Percentiles rank a stretch among this genome's conserved stretches.
Evolutionary conservation across 1,140 invertebrate species (phyloP).

Genomic region (Gryon sp.): DNA sequence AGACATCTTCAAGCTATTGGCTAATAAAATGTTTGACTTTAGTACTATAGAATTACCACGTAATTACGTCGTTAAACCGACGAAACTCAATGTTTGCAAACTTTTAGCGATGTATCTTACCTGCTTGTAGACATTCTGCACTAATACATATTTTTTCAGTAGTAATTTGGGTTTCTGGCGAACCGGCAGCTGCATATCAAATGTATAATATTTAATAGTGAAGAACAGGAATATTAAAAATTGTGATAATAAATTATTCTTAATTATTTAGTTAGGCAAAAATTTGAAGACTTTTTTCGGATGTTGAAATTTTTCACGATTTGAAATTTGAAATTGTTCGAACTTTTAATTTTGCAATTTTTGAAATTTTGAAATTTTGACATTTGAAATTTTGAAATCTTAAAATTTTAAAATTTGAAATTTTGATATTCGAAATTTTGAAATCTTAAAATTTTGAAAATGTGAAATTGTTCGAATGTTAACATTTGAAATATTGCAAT

Average conservation of each 20-base stretch:
- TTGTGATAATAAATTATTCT: too few species aligned
- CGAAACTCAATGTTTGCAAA: neutral
- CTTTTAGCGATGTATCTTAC: conserved; percentile 11
- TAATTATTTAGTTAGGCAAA: too few species aligned
- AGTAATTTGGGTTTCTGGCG: too few species aligned
- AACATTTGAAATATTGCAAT: too few species aligned
- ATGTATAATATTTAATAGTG: neutral
- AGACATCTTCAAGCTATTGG: conserved; percentile 39
- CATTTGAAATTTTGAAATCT: too few species aligned
- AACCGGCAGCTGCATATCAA: neutral
- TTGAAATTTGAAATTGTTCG: neutral
- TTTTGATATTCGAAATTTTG: too few species aligned
- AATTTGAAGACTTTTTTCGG: neutral
- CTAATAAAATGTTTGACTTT: conserved; percentile 43
- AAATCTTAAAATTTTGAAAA: too few species aligned
- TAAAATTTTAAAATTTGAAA: too few species aligned
- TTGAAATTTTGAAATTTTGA: too few species aligned
- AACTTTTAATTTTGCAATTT: too few species aligned
- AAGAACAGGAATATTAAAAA: neutral
- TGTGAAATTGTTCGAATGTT: too few species aligned
- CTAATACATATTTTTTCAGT: conserved; percentile 24
- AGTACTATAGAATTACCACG: conserved; percentile 6
- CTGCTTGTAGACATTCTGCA: conserved; percentile 26
- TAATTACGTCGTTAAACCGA: conserved; percentile 1
- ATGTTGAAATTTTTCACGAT: too few species aligned